Conservation (phyloP, 2,888 invertebrate species). For the Bembecia ichneumoniformis region DNA sequence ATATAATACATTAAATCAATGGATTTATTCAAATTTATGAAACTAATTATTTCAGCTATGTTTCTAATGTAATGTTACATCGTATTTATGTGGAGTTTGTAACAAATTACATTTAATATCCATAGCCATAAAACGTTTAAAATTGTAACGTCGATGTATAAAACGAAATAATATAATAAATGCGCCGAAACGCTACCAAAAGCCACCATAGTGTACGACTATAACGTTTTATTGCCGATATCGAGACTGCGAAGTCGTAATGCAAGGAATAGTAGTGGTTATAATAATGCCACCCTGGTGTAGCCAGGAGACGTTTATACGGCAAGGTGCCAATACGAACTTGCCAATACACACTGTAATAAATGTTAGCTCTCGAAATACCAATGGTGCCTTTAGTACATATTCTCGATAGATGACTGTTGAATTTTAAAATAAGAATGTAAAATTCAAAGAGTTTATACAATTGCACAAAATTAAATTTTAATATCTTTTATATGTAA, state of each 20-base stretch:
- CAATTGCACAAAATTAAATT: too few species aligned
- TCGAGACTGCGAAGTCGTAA: slow-evolving; percentile 37
- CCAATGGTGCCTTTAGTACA: background rate
- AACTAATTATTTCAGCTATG: too few species aligned
- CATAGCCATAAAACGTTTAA: background rate
- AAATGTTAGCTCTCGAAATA: slow-evolving; percentile 15
- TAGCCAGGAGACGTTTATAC: slow-evolving; percentile 31
- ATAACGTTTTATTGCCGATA: slow-evolving; percentile 59
- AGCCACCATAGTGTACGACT: slow-evolving; percentile 41
- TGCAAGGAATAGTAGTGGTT: slow-evolving; percentile 36
- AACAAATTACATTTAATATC: too few species aligned
- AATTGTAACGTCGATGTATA: background rate
- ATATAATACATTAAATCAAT: too few species aligned
- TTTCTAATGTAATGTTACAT: too few species aligned
- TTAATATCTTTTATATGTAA: too few species aligned
- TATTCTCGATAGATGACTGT: background rate
- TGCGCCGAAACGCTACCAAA: slow-evolving; percentile 37
- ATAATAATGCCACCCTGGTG: slow-evolving; percentile 33
- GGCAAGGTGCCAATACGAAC: slow-evolving; percentile 41
- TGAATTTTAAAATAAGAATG: too few species aligned
- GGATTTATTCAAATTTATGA: too few species aligned
- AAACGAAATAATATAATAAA: background rate
- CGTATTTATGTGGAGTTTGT: too few species aligned
- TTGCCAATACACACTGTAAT: slow-evolving; percentile 32
- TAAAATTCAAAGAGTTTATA: too few species aligned